A percentile compares a stretch with the other conserved stretches of the same genome.
These are phyloP conservation scores for Thymelicus lineola DNA, from an alignment of 2,888 invertebrate genomes.

Conservation along the genomic window DNA sequence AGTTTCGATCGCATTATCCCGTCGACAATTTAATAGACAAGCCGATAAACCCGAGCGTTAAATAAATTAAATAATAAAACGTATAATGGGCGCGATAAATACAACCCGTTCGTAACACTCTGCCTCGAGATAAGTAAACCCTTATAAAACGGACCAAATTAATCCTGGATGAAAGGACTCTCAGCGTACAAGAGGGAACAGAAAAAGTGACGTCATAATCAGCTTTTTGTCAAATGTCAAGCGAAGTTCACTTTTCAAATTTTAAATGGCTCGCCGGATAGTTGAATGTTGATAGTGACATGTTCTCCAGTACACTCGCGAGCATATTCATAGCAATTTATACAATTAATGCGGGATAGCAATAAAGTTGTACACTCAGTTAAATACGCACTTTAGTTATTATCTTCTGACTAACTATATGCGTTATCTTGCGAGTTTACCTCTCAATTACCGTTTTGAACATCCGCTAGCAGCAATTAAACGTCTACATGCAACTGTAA, in stretches of 20 bases:
- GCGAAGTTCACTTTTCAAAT: slow-evolving; percentile 73
- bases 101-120: slow-evolving; percentile 78
- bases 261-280: slow-evolving; percentile 75
- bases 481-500: slow-evolving; percentile 79
- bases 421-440: slow-evolving; percentile 72
- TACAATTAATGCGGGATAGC: slow-evolving; percentile 27
- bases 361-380: slow-evolving; percentile 38
- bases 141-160: slow-evolving; percentile 82
- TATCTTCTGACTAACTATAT: slow-evolving; percentile 55
- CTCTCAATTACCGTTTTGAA: slow-evolving; percentile 78
- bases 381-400: slow-evolving; percentile 40
- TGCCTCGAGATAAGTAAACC: slow-evolving; percentile 78
- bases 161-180: slow-evolving; percentile 81
- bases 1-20: slow-evolving; percentile 76
- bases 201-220: slow-evolving; percentile 82
- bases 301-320: slow-evolving; percentile 53
- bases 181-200: slow-evolving; percentile 61
- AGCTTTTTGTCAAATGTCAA: slow-evolving; percentile 84
- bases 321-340: slow-evolving; percentile 36
- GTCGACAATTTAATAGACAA: slow-evolving; percentile 81
- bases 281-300: slow-evolving; percentile 49
- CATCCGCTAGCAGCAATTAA: slow-evolving; percentile 78
- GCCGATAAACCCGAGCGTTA: slow-evolving; percentile 78
- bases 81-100: slow-evolving; percentile 82
- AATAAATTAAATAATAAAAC: slow-evolving; percentile 85